Evolutionary conservation across 2,888 invertebrate genomes (phyloP).

Genomic region (Physocephala rufipes): DNA sequence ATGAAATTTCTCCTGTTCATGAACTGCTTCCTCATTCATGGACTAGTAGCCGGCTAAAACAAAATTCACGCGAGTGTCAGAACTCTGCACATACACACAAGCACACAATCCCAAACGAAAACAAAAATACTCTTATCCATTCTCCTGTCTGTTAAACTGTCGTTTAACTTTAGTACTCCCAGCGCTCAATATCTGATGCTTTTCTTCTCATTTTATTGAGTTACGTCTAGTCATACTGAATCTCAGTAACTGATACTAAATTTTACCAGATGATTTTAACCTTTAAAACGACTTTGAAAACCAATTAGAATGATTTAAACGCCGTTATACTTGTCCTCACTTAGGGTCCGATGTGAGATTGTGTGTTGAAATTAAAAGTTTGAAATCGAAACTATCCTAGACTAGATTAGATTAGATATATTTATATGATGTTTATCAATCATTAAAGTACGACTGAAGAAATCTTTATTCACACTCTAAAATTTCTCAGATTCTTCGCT

Average conservation of each 20-base stretch:
- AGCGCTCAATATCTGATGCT: background rate
- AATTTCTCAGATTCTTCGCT: too few relatives aligned
- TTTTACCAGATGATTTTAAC: background rate
- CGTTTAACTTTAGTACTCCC: background rate
- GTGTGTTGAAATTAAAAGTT: too few relatives aligned
- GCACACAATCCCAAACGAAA: background rate
- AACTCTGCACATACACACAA: background rate
- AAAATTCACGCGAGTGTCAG: background rate
- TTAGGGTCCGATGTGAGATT: background rate
- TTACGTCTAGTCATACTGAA: conserved; percentile 9
- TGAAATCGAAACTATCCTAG: too few relatives aligned
- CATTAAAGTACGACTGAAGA: too few relatives aligned
- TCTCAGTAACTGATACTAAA: background rate
- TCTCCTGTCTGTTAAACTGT: background rate
- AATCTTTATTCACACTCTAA: too few relatives aligned
- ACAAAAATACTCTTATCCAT: background rate
- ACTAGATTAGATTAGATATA: too few relatives aligned
- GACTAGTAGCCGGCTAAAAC: conserved; percentile 12
- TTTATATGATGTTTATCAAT: too few relatives aligned
- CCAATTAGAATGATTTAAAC: background rate
- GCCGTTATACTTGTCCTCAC: background rate
- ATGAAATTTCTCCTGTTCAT: background rate
- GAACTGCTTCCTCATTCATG: conserved; percentile 27
- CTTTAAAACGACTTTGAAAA: background rate
- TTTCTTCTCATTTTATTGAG: conserved; percentile 26